Evolutionary conservation across 1,140 invertebrate species (phyloP), one percentile per base, ranked within the genome.

Genomic region (Vanessa atalanta): DNA sequence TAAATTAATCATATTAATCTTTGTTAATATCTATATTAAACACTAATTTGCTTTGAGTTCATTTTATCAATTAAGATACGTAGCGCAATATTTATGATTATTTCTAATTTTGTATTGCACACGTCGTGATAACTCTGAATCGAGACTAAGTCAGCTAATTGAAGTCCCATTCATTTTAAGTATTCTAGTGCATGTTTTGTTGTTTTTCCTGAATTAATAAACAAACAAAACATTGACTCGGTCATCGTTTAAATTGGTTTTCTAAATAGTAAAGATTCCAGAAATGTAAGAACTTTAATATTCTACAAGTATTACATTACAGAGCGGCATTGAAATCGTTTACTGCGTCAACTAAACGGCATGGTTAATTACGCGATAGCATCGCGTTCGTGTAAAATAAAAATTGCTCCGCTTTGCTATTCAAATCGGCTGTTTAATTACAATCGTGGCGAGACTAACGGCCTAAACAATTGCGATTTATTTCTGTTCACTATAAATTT

Each of bases 341-440:
- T 84, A 86, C 79, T 80, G 78, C 77, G 73, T 80, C 78, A 83
- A 88, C 86, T 89, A 90, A 90, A 90, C 82, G 86, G 84, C 85
- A 82, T 66, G 79, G 74, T 86, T 88, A 88, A 89, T 89, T 87
- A 85, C 72, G 73, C 78, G 88, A 89, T 88, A 83, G n/a, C 78
- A 89, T 91, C 86, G 81, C 65, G 69, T 82, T 80, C 83, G 84
- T 84, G 85, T 86, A 79, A 83, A 88, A 86, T 88, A 89, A 91
- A 89, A 91, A 89, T 87, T 81, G 84, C 83, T 81, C 79, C 87
- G 87, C 78, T 89, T 91, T 86, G 84, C 85, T 88, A 87, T 91
- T 89, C 87, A 88, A 89, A 91, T 89, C 81, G 85, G 72, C 74
- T 77, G 83, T 80, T 82, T 86, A 87, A 88, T 88, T 88, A 87